Base-by-base conservation (phyloP, 2,888 invertebrate species). In the Acleris laterana region DNA sequence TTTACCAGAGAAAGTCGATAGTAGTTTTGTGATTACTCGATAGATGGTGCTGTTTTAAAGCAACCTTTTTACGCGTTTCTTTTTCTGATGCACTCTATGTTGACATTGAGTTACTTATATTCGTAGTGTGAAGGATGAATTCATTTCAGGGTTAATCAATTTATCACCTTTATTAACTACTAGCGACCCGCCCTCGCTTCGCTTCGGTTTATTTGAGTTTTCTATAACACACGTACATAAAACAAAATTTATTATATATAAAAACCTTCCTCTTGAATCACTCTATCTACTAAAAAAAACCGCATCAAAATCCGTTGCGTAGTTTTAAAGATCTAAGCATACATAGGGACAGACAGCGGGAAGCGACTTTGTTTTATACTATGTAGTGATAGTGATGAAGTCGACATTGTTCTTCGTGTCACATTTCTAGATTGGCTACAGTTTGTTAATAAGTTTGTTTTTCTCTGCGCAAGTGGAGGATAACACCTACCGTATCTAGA, bases 1-100 rank as follows among this genome's bases (percentile, higher is more conserved):
- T 46, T 6, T 17, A 19, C 20, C 42, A 58, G 58, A 62, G 67
- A 67, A 67, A 67, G 67, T 67, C 57, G 55, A 56, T 57, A 56
- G 61, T 46, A 51, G 56, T 66, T 61, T 22, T 46, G 32, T 7
- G 46, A 25, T 19, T 67, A 52, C 53, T 52, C 57, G 68, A 64
- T 72, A 82, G 82, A 73, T 75, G 79, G 77, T 78, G 68, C 52
- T 72, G 62, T 52, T 16, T 25, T 61, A 6, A 28, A 38, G 3
- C 50, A 42, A 20, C 13, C 28, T 11, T 51, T 19, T 42, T 49
- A 25, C 49, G 50, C 56, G 22, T 44, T 46, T 46, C 51, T 52
- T 42, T 46, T 32, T 32, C 42, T 42, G 38, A 16, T 53, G 42
- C 25, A 55, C 38, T 44, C 44, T 32, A 20, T 56, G 17, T 55